These are phyloP conservation scores for Pimpla rufipes DNA, from an alignment of 2,888 invertebrate species.

Conservation along the genomic window DNA sequence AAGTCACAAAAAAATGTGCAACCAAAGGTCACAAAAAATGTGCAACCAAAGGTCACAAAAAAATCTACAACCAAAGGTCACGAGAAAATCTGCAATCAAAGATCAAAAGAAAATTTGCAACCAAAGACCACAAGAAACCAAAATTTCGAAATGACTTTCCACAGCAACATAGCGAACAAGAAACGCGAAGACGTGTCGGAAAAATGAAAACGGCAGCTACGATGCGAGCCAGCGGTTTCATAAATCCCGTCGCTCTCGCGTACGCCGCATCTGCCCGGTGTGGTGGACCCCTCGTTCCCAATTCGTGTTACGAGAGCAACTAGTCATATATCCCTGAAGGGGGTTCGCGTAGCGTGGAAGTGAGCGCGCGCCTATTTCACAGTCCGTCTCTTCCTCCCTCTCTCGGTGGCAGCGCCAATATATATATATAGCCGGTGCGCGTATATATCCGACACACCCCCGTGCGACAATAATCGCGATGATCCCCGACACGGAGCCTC, in stretches of 20 bases:
- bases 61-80: too few species aligned
- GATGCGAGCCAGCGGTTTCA: background rate
- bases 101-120: too few species aligned
- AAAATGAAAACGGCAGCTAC: background rate
- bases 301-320: slow-evolving; percentile 67
- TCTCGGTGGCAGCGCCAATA: too few species aligned
- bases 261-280: background rate
- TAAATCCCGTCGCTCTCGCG: background rate
- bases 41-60: too few species aligned
- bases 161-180: background rate
- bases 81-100: too few species aligned
- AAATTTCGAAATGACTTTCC: too few species aligned
- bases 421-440: background rate
- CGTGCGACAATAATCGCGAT: slow-evolving; percentile 17
- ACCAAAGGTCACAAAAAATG: background rate
- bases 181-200: background rate
- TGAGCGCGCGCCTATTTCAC: slow-evolving; percentile 54
- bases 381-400: slow-evolving; percentile 34
- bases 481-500: slow-evolving; percentile 29
- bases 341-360: slow-evolving; percentile 50
- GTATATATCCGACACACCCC: slow-evolving; percentile 14
- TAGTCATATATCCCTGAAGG: slow-evolving; percentile 52
- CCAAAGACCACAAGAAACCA: too few species aligned
- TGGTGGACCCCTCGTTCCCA: slow-evolving; percentile 63
- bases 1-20: too few species aligned